These are phyloP conservation scores for Synanthedon formicaeformis DNA, from an alignment of 2,888 invertebrate genomes.

Conservation along the genomic window DNA sequence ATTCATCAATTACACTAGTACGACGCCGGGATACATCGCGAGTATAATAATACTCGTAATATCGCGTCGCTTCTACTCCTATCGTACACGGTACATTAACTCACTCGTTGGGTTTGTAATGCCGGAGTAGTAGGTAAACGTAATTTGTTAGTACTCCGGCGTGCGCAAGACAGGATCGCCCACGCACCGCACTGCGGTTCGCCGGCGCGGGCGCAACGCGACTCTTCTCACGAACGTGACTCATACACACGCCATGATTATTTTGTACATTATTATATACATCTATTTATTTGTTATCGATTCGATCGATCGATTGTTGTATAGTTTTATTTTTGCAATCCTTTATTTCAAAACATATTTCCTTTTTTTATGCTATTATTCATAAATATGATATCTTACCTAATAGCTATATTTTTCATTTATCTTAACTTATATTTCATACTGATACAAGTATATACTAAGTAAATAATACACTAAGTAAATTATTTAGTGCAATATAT, in stretches of 20 bases:
- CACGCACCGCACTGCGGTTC: conserved; percentile 26
- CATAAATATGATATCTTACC: too few relatives aligned
- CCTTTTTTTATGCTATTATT: too few relatives aligned
- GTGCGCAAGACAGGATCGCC: conserved; percentile 42
- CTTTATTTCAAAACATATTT: too few relatives aligned
- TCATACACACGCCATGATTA: conserved; percentile 35
- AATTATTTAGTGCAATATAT: too few relatives aligned
- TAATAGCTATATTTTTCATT: too few relatives aligned
- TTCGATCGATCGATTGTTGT: neutral
- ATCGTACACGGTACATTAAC: neutral
- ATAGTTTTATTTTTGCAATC: too few relatives aligned
- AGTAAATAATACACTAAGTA: too few relatives aligned
- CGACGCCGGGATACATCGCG: too few relatives aligned
- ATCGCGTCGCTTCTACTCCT: neutral
- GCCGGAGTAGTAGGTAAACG: conserved; percentile 35
- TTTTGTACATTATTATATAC: conserved; percentile 24
- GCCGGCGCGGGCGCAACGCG: conserved; percentile 8
- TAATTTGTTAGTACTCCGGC: conserved; percentile 50
- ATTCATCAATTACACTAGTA: too few relatives aligned
- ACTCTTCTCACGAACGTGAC: conserved; percentile 46
- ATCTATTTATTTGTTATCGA: conserved; percentile 10
- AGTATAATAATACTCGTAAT: too few relatives aligned
- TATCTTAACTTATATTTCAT: too few relatives aligned
- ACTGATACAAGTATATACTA: too few relatives aligned
- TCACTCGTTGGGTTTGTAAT: conserved; percentile 14